These are phyloP conservation scores for Nebria ingens DNA, from an alignment of 1,140 invertebrate genomes.

Conservation along the genomic window DNA sequence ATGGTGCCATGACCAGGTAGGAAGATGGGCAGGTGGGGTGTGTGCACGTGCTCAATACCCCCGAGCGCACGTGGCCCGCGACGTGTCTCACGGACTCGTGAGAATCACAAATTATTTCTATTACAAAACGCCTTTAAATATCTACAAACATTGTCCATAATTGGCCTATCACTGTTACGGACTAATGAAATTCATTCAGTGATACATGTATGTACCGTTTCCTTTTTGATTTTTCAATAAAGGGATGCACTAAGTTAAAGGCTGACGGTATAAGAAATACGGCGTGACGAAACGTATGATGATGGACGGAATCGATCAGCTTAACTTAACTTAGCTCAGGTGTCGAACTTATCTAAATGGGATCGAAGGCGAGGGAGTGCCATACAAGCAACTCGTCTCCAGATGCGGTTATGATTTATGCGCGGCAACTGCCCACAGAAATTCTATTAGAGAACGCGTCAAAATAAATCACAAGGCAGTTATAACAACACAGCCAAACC, in stretches of 20 bases:
- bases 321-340: no score
- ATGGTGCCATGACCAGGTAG: neutral
- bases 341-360: neutral
- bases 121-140: no score
- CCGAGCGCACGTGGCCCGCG: neutral
- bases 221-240: no score
- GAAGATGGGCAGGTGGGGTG: neutral
- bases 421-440: slow-evolving; percentile 2
- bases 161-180: no score
- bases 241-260: no score
- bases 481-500: neutral
- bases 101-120: no score
- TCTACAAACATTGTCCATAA: no score
- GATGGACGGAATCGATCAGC: neutral
- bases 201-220: no score
- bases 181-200: no score
- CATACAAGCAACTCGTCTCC: neutral
- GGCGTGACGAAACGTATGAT: no score
- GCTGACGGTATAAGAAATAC: no score
- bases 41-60: neutral
- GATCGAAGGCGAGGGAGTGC: neutral
- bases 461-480: slow-evolving; percentile 4
- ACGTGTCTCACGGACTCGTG: no score
- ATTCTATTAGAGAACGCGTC: slow-evolving; percentile 6
- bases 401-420: slow-evolving; percentile 5